Evolutionary conservation across 1,140 invertebrate genomes (phyloP).

Genomic region (Ceratoteleas bidentatus): DNA sequence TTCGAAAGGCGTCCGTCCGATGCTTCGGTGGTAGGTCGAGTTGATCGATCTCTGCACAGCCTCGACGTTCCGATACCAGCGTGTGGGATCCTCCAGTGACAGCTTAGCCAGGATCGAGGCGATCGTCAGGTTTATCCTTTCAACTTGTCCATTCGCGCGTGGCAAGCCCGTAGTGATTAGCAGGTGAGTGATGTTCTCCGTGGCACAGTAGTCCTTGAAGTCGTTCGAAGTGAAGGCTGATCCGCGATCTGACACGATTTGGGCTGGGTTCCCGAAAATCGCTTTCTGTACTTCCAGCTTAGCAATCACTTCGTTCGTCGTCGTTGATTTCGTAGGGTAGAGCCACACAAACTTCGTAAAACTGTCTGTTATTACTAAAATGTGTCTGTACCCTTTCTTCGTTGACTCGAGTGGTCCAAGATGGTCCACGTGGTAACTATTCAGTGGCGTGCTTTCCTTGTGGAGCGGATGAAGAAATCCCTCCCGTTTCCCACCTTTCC

Average conservation of each 20-base stretch:
- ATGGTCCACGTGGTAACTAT: conserved; percentile 6
- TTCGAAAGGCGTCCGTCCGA: background rate
- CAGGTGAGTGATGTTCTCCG: background rate
- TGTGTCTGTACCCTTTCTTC: background rate
- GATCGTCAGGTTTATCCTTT: background rate
- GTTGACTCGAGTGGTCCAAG: background rate
- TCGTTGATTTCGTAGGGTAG: background rate
- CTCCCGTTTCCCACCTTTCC: conserved; percentile 1
- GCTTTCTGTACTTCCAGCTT: conserved; percentile 5
- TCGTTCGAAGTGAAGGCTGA: background rate
- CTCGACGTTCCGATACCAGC: background rate
- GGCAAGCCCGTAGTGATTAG: background rate
- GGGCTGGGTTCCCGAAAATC: background rate
- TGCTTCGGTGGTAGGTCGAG: background rate
- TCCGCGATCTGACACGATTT: background rate
- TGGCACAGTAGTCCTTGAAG: background rate
- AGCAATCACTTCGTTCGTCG: background rate
- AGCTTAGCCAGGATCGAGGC: background rate
- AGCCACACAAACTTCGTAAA: background rate
- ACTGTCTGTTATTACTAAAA: background rate
- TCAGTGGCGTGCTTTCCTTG: conserved; percentile 1
- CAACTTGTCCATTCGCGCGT: background rate
- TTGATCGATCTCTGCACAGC: background rate
- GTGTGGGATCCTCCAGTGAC: background rate
- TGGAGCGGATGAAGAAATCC: conserved; percentile 9